A percentile compares a stretch with the other conserved stretches of the same genome.
These are phyloP conservation scores for Lordiphosa mommai DNA, from an alignment of 1,140 invertebrate genomes.

Conservation along the genomic window DNA sequence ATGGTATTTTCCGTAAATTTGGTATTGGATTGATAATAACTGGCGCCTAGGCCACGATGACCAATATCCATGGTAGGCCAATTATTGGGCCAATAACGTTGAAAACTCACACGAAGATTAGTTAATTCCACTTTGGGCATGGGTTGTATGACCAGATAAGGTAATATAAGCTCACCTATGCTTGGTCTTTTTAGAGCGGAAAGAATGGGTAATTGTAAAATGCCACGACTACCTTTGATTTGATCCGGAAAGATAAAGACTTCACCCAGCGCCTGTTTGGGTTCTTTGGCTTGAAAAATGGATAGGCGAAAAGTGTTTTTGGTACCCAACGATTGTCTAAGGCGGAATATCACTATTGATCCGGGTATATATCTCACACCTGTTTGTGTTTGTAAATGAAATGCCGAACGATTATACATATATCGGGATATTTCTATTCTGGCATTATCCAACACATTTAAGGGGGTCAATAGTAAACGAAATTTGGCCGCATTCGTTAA, in stretches of 20 bases:
- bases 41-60: slow-evolving; percentile 90
- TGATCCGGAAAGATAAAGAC: slow-evolving; percentile 84
- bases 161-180: slow-evolving; percentile 80
- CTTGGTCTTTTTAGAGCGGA: slow-evolving; percentile 14
- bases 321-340: slow-evolving; percentile 41
- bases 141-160: slow-evolving; percentile 85
- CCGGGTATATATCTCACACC: slow-evolving; percentile 47
- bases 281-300: slow-evolving; percentile 24
- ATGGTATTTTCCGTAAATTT: slow-evolving; percentile 93
- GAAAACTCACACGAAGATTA: slow-evolving; percentile 89
- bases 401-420: slow-evolving; percentile 52
- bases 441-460: slow-evolving; percentile 41
- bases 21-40: slow-evolving; percentile 81
- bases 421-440: slow-evolving; percentile 47
- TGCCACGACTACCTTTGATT: slow-evolving; percentile 85
- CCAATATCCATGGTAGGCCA: slow-evolving; percentile 93
- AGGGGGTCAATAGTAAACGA: slow-evolving; percentile 30
- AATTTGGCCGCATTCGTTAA: slow-evolving; percentile 9
- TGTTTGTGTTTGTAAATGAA: slow-evolving; percentile 23
- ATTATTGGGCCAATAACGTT: slow-evolving; percentile 90
- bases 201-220: slow-evolving; percentile 82
- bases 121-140: slow-evolving; percentile 85
- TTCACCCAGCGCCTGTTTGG: slow-evolving; percentile 84
- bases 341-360: slow-evolving; percentile 45
- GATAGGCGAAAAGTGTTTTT: slow-evolving; percentile 37